These are phyloP conservation scores for Cheracebus regulus DNA, from an alignment of 2,797 vertebrate species.

Conservation along the genomic window DNA sequence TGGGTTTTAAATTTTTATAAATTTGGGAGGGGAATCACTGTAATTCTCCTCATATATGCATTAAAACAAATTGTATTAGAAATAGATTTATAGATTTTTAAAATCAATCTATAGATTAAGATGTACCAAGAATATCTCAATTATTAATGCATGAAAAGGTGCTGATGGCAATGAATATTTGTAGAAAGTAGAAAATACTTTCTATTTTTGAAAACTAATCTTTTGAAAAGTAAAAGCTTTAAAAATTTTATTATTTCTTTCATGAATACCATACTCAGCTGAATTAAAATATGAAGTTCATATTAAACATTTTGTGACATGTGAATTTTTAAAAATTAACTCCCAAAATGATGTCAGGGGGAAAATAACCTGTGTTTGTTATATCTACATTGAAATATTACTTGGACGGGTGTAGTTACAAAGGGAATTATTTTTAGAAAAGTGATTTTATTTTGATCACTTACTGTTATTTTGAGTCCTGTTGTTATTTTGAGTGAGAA, in stretches of 20 bases:
- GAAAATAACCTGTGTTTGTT: neutral
- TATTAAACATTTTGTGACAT: neutral
- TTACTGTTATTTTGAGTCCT: neutral
- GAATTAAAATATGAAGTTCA: neutral
- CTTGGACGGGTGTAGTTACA: neutral
- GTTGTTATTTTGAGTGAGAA: constrained; percentile 50
- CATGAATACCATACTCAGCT: neutral
- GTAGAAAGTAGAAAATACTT: neutral
- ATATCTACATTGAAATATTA: neutral
- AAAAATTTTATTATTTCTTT: neutral
- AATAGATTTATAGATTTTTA: neutral
- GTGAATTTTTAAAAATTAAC: neutral
- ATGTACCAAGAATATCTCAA: neutral
- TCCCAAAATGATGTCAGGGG: neutral
- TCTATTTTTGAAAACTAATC: neutral
- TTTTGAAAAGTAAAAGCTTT: neutral
- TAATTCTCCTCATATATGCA: neutral
- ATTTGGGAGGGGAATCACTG: neutral
- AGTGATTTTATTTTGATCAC: neutral
- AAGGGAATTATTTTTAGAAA: neutral
- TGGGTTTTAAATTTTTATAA: neutral
- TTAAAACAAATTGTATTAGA: neutral
- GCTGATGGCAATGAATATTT: neutral
- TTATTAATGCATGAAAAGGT: neutral
- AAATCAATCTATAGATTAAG: neutral